Base-by-base conservation (phyloP, 2,797 vertebrate species). In the Staurois parvus region DNA sequence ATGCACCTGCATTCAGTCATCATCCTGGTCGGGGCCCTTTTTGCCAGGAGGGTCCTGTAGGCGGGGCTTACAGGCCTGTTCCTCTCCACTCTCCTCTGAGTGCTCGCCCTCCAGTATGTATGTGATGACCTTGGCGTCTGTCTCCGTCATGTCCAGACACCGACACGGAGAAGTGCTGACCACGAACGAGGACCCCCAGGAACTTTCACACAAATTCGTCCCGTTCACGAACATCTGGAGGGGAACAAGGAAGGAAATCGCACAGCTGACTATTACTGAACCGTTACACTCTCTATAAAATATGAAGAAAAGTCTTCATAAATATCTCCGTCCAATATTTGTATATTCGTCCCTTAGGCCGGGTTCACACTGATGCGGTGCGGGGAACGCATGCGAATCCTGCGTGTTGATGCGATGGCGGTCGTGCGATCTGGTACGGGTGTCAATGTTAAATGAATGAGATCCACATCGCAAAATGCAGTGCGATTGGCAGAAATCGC, bases 101-200 rank as follows among this genome's bases (percentile, higher is more conserved):
- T 87, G 89, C n/a, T 87, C 8, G 0, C 87, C 17, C 45, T 76
- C 87, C 69, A 24, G 37, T 32, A 94, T 86, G 30, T 91, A 87
- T 37, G 89, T 90, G 74, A 92, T 66, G 3, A 87, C 89, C 28
- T 88, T n/a, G 0, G 0, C 28, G 83, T 94, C 93, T 76, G 86
- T 91, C 81, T 88, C 76, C 68, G 91, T 90, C 91, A 94, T 88
- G 90, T 92, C 90, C 86, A 94, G 89, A 90, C 94, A 94, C 84
- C 88, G 90, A 84, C 92, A 93, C 74, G 90, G 79, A 37, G 90
- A 91, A 42, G 89, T 0, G 40, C 88, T 91, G 82, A 92, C 90
- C 52, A 88, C 90, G 59, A 94, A 91, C 26, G 93, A 93, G 12
- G 70, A 0, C 0, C 93, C 93, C 93, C 93, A 94, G 89, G 93